Percentiles rank a stretch among this genome's conserved stretches.
Evolutionary conservation across 2,888 invertebrate genomes (phyloP).

Genomic region (Folsomia manolachei): DNA sequence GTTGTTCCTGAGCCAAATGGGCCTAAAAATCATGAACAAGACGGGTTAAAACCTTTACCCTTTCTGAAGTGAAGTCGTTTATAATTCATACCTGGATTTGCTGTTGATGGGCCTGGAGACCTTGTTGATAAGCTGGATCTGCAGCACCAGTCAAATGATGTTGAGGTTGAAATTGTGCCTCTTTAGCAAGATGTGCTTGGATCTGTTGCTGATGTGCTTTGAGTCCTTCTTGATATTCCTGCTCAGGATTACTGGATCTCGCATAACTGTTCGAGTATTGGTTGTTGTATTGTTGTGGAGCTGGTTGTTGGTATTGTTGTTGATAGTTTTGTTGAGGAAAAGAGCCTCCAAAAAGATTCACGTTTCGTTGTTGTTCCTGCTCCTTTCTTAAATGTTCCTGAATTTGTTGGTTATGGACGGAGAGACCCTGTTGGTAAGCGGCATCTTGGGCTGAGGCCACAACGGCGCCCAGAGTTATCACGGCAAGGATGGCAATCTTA

Average conservation of each 20-base stretch:
- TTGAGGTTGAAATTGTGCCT: neutral
- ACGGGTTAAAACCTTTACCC: neutral
- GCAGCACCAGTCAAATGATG: neutral
- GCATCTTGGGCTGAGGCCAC: neutral
- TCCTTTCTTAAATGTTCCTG: neutral
- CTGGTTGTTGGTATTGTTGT: neutral
- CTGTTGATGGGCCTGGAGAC: neutral
- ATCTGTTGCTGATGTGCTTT: neutral
- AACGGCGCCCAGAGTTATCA: neutral
- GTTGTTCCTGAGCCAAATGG: neutral
- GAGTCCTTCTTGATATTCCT: neutral
- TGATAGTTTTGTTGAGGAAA: neutral
- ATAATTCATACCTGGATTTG: neutral
- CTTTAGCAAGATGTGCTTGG: neutral
- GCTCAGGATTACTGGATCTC: neutral
- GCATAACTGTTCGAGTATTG: neutral
- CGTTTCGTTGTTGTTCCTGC: neutral
- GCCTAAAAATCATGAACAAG: neutral
- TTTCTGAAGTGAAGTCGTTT: neutral
- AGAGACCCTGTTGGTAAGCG: constrained; percentile 7
- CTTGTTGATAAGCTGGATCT: constrained; percentile 7
- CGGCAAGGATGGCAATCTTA: no score
- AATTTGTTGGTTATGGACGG: constrained; percentile 5
- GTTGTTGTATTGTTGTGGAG: neutral
- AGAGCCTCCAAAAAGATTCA: neutral